Conservation (phyloP, 1,140 invertebrate genomes). For the Drosophila sucinea region DNA sequence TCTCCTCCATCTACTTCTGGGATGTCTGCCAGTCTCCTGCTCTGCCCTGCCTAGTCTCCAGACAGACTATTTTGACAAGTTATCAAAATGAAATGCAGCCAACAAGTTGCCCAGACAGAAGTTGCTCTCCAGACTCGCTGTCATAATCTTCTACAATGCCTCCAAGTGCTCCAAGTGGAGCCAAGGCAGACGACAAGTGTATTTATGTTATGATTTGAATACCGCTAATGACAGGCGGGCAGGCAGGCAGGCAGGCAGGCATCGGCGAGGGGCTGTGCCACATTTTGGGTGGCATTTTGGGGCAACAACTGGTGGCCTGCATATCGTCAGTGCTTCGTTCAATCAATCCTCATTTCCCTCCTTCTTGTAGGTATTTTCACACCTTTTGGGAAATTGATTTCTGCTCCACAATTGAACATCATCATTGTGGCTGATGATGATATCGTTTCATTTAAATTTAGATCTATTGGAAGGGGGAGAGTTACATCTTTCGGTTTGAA, state of each 20-base stretch:
- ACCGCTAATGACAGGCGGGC: constrained; percentile 75
- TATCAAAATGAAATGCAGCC: constrained; percentile 78
- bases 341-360: constrained; percentile 42
- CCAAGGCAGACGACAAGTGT: constrained; percentile 77
- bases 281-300: constrained; percentile 52
- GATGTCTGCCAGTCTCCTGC: constrained; percentile 14
- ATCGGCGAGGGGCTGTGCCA: not conserved
- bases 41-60: constrained; percentile 42
- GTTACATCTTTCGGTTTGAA: constrained; percentile 34
- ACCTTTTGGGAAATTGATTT: constrained; percentile 63
- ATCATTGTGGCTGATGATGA: constrained; percentile 32
- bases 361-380: constrained; percentile 77
- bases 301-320: constrained; percentile 15
- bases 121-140: constrained; percentile 45
- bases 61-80: constrained; percentile 82
- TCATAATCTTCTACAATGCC: constrained; percentile 61
- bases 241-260: constrained; percentile 47
- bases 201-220: constrained; percentile 83
- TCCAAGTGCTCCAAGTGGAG: constrained; percentile 24
- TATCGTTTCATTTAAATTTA: constrained; percentile 54
- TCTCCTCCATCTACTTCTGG: constrained; percentile 14
- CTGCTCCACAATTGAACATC: constrained; percentile 40
- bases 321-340: constrained; percentile 53
- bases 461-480: constrained; percentile 35
- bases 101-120: constrained; percentile 61